phyloP scores from a whole-genome alignment of 2,113 vertebrate species.

The Mormyrus iriodes region DNA sequence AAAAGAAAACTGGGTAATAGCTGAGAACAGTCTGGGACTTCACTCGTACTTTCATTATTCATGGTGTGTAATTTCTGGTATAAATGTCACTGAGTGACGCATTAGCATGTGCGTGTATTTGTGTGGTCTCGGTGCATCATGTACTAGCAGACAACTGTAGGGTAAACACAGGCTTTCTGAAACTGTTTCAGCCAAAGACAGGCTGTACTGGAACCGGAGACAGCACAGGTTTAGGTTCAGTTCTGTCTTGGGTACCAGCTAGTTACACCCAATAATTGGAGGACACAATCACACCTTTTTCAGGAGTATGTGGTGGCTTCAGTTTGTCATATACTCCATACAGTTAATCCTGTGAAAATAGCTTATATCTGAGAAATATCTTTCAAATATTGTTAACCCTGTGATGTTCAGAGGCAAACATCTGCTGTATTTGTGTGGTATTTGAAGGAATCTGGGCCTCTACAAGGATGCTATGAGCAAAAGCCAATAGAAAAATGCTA shows the following conservation, averaged over 20 bases:
- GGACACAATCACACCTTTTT: not conserved
- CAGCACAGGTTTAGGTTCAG: not conserved
- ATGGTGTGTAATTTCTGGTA: not conserved
- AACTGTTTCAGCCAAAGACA: not conserved
- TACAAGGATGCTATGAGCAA: not conserved
- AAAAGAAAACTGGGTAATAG: not conserved
- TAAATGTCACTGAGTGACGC: not conserved
- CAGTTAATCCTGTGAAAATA: not conserved
- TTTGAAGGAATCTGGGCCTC: not conserved
- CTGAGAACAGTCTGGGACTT: not conserved
- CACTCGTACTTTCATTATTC: conserved; percentile 1
- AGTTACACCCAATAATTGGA: not conserved
- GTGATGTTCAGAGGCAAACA: not conserved
- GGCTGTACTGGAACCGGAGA: not conserved
- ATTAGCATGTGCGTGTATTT: not conserved
- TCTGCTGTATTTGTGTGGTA: not conserved
- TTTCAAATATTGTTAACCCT: not conserved
- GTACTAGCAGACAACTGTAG: not conserved
- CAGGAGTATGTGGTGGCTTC: not conserved
- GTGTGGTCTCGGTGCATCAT: not conserved
- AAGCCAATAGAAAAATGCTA: not conserved
- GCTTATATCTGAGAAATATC: not conserved
- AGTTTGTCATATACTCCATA: not conserved
- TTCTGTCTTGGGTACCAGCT: not conserved
- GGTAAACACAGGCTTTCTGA: not conserved